Evolutionary conservation across 1,140 invertebrate genomes (phyloP), one percentile per base, ranked within the genome.

Genomic region (Drosophila sproati): DNA sequence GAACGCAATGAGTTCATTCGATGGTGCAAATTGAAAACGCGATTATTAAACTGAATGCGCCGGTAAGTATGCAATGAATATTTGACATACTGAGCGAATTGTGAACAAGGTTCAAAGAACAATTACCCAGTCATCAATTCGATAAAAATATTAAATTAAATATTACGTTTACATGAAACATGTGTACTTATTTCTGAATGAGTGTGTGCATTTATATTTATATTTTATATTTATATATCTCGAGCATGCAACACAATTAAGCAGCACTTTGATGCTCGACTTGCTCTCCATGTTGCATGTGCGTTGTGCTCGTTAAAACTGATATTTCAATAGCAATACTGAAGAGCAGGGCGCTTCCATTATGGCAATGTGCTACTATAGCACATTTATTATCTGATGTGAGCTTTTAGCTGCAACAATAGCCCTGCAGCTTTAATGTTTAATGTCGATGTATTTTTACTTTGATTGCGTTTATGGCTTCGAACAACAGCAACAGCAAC

Each of bases 371-470:
- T 41, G 4, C n/a, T 41, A 41, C 39, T 10, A 41, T 41, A 20
- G 20, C 20, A 20, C 20, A 41, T 41, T 41, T 41, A 41, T 57
- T 8, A n/a, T 43, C 28, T n/a, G 51, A 20, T 43, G 59, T 10
- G 34, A 43, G 32, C 37, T 41, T 35, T 56, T 28, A 8, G 6
- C 35, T 29, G 71, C 59, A 56, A 54, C 62, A 61, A 51, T 34
- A 54, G 64, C 68, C 59, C 48, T 78, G 62, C 37, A 71, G 82
- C 52, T 56, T 61, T 1, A 20, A 52, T 69, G 63, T 43, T 83
- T 83, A 87, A 80, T 74, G 85, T 78, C 83, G 77, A 83, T 80
- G 80, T 73, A 80, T 85, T 85, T 77, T 67, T 52, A 71, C 81
- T 77, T 78, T 85, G 81, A 85, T 85, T 85, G 82, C 74, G 41